Evolutionary conservation across 2,888 invertebrate species (phyloP).

Genomic region (Microplitis manilae): DNA sequence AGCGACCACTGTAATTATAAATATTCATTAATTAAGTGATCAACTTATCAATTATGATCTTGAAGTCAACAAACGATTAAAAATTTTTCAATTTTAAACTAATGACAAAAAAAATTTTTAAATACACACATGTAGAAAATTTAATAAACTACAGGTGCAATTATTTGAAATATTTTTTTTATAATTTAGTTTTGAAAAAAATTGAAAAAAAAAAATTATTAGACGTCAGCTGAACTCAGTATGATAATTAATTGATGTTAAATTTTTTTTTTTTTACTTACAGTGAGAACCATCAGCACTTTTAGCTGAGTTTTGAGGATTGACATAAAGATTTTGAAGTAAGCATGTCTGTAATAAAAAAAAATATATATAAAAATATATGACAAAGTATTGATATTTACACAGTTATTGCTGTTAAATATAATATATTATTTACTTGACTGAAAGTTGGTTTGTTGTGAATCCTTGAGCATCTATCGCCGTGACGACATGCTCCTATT

Average conservation of each 20-base stretch:
- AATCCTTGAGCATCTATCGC: constrained; percentile 97
- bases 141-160: no score
- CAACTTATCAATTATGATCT: no score
- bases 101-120: no score
- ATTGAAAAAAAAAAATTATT: no score
- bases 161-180: no score
- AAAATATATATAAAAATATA: background rate
- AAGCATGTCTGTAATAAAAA: constrained; percentile 86
- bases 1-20: constrained; percentile 81
- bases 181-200: no score
- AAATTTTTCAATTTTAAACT: no score
- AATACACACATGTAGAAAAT: no score
- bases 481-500: constrained; percentile 99
- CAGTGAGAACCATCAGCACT: constrained; percentile 97
- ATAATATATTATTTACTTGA: constrained; percentile 68
- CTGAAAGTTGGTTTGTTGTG: constrained; percentile 99
- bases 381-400: background rate
- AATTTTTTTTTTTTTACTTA: constrained; percentile 73
- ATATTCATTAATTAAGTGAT: constrained; percentile 12
- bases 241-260: no score
- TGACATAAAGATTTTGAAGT: constrained; percentile 97
- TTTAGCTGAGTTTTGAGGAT: constrained; percentile 98
- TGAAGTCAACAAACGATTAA: no score
- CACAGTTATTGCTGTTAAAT: background rate
- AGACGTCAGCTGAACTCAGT: no score